phyloP scores from a whole-genome alignment of 2,113 vertebrate genomes.

The Callospermophilus lateralis region DNA sequence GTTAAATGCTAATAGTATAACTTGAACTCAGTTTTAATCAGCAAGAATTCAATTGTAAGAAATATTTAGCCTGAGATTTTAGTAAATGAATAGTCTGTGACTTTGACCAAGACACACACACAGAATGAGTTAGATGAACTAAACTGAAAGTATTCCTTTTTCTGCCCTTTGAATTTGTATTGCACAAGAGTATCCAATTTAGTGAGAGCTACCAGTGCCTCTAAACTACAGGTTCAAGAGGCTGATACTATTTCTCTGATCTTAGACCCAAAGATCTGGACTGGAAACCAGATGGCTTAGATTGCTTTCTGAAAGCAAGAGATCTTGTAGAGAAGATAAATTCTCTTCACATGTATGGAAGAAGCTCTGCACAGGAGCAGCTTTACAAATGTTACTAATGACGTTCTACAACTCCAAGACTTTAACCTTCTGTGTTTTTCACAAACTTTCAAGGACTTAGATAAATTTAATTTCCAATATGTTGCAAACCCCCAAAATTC shows the following conservation, averaged over 20 bases:
- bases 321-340: background rate
- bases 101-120: background rate
- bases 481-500: background rate
- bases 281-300: background rate
- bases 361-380: background rate
- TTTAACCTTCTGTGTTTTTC: background rate
- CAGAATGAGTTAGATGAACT: constrained; percentile 39
- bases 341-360: background rate
- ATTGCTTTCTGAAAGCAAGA: constrained; percentile 38
- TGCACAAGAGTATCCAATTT: background rate
- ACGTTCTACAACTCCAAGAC: background rate
- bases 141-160: background rate
- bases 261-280: background rate
- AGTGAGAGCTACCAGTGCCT: background rate
- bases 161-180: constrained; percentile 12
- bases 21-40: background rate
- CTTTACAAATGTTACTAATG: background rate
- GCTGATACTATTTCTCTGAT: background rate
- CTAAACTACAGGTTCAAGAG: background rate
- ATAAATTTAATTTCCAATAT: constrained; percentile 1
- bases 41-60: background rate
- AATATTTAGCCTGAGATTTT: background rate
- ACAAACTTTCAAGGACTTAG: background rate
- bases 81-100: background rate
- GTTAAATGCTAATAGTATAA: background rate